These are phyloP conservation scores for Polypterus bichir DNA, from an alignment of 2,113 vertebrate species.

Conservation along the genomic window DNA sequence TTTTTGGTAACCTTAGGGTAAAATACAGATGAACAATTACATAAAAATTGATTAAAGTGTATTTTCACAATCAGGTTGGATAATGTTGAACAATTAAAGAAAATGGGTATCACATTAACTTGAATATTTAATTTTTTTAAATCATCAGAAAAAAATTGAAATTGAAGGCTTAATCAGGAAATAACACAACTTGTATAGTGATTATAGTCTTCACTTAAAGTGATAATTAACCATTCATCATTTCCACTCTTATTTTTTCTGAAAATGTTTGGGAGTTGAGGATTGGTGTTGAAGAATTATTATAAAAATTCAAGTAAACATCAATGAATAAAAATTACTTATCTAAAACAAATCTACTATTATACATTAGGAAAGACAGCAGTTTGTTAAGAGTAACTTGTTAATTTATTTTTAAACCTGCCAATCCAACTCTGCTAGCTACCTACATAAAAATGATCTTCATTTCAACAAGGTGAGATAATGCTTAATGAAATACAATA, in stretches of 20 bases:
- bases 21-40: constrained; percentile 15
- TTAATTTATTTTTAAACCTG: no score
- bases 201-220: no score
- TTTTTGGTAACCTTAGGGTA: constrained; percentile 68
- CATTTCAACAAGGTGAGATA: neutral
- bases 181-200: neutral
- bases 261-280: no score
- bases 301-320: no score
- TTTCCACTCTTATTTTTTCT: no score
- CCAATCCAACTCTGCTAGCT: neutral
- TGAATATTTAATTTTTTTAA: neutral
- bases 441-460: neutral
- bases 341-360: neutral
- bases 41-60: neutral
- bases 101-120: neutral
- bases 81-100: no score
- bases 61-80: neutral
- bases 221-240: no score
- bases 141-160: neutral
- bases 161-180: neutral
- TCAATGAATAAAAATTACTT: neutral
- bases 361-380: neutral
- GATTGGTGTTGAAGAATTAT: no score
- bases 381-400: no score
- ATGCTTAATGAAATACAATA: neutral